Evolutionary conservation across 92 coral and sea anemone genomes (phyloP), one percentile per base, ranked within the genome.

Genomic region (Zoanthus sansibaricus): DNA sequence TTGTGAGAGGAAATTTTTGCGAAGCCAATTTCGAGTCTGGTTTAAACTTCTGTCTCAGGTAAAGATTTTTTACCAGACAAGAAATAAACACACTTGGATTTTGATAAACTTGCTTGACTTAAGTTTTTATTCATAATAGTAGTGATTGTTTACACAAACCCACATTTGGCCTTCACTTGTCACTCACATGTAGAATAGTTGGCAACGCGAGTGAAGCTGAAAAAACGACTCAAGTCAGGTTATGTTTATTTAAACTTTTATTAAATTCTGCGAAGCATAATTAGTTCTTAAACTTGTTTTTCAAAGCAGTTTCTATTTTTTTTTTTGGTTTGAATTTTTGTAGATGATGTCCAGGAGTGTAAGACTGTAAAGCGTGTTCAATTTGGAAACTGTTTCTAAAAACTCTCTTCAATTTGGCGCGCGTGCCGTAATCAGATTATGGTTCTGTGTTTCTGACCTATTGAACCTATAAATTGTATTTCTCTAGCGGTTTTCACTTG

Each of bases 221-320:
- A 91, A 89, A 89, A 92, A 89, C 90, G 88, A 37, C 70, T 67
- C 17, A 71, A 47, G 80, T 49, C 72, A 71, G 76, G 75, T 58
- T 89, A 79, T 92, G 92, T 93, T 92, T 92, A 82, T 86, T 74
- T 92, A 75, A 71, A 86, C 52, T 94, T 94, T 92, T 90, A 90
- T 94, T 88, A 90, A 86, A 82, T 84, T 83, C 72, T 78, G 32
- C 49, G 33, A 54, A 78, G 25, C 56, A 59, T 84, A 75, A 84
- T 87, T 67, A 86, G 68, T 77, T 89, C 82, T 78, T 58, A 56
- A 76, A 37, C 52, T 86, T 69, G 59, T 25, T 80, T 91, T 76
- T 80, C 85, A 66, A 80, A 68, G 45, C 47, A 51, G 75, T 66
- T 66, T 46, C 18, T 71, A 20, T 12, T 11, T 80, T 66, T 20